Evolutionary conservation across 53 echinoderm and acorn worm species (phyloP), one percentile per base, ranked within the genome.

Genomic region (Zoroaster sp.): DNA sequence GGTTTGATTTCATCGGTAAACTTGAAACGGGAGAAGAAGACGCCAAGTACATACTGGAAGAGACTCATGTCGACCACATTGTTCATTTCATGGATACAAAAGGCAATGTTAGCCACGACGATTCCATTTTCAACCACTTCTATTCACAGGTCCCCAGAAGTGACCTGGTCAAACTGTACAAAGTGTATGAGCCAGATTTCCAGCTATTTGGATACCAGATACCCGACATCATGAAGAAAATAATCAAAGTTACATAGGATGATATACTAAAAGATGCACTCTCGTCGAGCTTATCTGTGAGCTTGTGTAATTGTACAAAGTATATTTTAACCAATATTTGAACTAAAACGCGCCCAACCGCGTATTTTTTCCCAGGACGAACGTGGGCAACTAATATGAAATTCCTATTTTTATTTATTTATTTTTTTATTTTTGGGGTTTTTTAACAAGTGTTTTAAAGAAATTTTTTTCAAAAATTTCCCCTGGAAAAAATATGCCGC

Each of bases 1-100:
- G 92, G 7, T 95, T 93, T 85, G 93, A 95, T 36, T 91, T 83
- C 66, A 95, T 95, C 40, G 95, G 93, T 30, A 95, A 93, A 69
- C 43, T 93, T 13, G 95, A 95, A 59, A 93, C 93, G 0, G 87
- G 87, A 3, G 79, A 91, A 40, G 86, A 80, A 43, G 95, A 95
- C 46, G 88, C 95, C 4, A 76, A 78, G 31, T 73, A 93, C 86
- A 91, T 95, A 30, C 78, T 95, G 59, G 47, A 93, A 14, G 79
- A 85, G 73, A 82, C 91, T 12, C 72, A 93, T 10, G 91, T 93
- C 14, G 95, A 95, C 67, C 89, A 91, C 65, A 55, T 93, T 9
- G 74, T 94, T 71, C 90, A 93, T 36, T 94, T 94, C 55, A 90
- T 75, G 80, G 72, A 71, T 8, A 88, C 80, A 14, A 80, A 46